Base-by-base conservation (phyloP, 1,140 invertebrate species). In the Anagrus nilaparvatae region DNA sequence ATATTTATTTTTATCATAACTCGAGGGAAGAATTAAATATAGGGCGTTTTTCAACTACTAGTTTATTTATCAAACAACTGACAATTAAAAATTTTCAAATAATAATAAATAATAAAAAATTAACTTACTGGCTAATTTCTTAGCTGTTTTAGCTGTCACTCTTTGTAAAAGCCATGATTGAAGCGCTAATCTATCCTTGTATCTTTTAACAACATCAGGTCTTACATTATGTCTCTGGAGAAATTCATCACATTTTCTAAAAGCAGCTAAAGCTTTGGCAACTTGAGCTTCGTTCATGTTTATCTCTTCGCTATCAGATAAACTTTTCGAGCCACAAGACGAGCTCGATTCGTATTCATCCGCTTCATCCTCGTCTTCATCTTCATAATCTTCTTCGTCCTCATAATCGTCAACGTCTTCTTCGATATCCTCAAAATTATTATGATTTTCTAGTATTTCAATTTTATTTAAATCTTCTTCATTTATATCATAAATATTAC, bases 131-230 rank as follows among this genome's bases (percentile, higher is more conserved):
- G 56, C 56, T 5, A 42, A 44, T 10, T 47, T 38, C 6, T 52
- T 59, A 6, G 55, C 53, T 19, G 36, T 29, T 40, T 48, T 51
- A 5, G 43, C 40, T 0, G 61, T 51, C 25, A 49, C 39, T 28
- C 58, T 55, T 32, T 64, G 58, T 14, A 65, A 31, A 5, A 74
- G 59, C 60, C 67, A 68, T 29, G 63, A 64, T 51, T 75, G 72
- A 14, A 74, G 55, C 12, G 67, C 66, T 34, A 73, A 52, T 42
- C 71, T 64, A 48, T 76, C 72, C 21, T 65, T 58, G 52, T 74
- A 69, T 34, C 63, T 53, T 52, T 77, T 79, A 54, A 80, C 78
- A 50, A 79, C 77, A 39, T 79, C 76, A 0, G 77, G 75, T 29
- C 70, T 70, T 56, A 79, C 79, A 42, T 73, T 64, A 57, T 79